Base-by-base conservation (phyloP, 2,113 vertebrate genomes). In the Sardina pilchardus region DNA sequence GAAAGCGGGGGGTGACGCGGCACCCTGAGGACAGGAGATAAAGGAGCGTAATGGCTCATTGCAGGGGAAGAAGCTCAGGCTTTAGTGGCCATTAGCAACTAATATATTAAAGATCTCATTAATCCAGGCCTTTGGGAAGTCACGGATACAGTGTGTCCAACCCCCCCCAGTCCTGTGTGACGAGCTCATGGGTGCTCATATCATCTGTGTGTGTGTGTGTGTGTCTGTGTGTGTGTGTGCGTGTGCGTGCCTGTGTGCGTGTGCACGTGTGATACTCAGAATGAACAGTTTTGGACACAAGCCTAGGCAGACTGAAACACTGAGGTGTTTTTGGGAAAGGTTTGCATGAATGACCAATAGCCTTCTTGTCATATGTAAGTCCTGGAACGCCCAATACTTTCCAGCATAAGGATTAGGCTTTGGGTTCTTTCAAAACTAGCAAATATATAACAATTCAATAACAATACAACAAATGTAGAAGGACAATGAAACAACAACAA, bases 81-180 rank as follows among this genome's bases (percentile, higher is more conserved):
- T 88, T 87, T 86, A 87, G 85, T 87, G 88, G 63, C 63, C 87
- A 90, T 90, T 92, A 92, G 87, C 86, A 90, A 85, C 86, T 81
- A 89, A 91, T 91, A 89, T 84, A 83, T 89, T 89, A 91, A 90
- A 88, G 85, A 91, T 89, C 89, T 90, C 88, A 91, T 90, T 90
- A 92, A 88, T 47, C 83, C 71, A 78, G 82, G 84, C 24, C 78
- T 17, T 85, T 67, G 50, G 42, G 24, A 83, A 78, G 83, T 39
- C 84, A 71, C 50, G 83, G 75, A 42, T 53, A 83, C 80, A 30
- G 63, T 26, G 63, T n/a, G n/a, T n/a, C 56, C 9, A 63, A 9
- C 24, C 50, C n/a, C 59, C 7, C 6, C 21, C 56, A 24, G 56
- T 26, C n/a, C n/a, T 10, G 19, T 59, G 56, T 59, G 56, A 3